Evolutionary conservation across 2,113 vertebrate species (phyloP).

Genomic region (Rhabdomys dilectus): DNA sequence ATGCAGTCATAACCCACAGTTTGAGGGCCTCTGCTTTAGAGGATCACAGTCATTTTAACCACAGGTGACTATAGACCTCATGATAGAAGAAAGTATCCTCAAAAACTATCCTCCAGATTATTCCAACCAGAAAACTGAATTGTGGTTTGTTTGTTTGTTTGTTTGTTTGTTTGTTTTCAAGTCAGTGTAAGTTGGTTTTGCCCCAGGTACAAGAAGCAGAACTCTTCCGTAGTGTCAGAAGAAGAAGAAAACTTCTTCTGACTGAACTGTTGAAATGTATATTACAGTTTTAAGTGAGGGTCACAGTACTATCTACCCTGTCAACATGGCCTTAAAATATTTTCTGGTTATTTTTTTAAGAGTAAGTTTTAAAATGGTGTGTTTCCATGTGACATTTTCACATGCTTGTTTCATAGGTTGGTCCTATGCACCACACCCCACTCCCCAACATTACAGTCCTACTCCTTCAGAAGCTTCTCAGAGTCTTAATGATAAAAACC

Average conservation of each 20-base stretch:
- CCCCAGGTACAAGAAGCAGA: background rate
- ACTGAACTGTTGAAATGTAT: slow-evolving; percentile 7
- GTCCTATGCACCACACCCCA: no score
- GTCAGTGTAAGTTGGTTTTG: background rate
- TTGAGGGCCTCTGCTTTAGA: background rate
- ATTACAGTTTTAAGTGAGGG: background rate
- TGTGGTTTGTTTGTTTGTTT: no score
- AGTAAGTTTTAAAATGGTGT: background rate
- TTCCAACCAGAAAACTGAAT: background rate
- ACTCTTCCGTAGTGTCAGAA: background rate
- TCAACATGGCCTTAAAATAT: background rate
- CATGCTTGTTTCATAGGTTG: background rate
- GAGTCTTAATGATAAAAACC: background rate
- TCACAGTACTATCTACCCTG: background rate
- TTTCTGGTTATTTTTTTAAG: background rate
- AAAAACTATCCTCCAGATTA: background rate
- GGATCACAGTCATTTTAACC: background rate
- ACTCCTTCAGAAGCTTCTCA: background rate
- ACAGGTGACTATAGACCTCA: background rate
- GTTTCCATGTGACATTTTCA: background rate
- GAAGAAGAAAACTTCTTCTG: background rate
- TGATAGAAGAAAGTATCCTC: background rate
- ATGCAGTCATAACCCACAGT: background rate
- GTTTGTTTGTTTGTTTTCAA: no score
- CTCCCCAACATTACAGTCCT: background rate